Percentiles rank a stretch among this genome's conserved stretches.
Evolutionary conservation across 2,113 vertebrate genomes (phyloP).

Genomic region (Petroica traversi): DNA sequence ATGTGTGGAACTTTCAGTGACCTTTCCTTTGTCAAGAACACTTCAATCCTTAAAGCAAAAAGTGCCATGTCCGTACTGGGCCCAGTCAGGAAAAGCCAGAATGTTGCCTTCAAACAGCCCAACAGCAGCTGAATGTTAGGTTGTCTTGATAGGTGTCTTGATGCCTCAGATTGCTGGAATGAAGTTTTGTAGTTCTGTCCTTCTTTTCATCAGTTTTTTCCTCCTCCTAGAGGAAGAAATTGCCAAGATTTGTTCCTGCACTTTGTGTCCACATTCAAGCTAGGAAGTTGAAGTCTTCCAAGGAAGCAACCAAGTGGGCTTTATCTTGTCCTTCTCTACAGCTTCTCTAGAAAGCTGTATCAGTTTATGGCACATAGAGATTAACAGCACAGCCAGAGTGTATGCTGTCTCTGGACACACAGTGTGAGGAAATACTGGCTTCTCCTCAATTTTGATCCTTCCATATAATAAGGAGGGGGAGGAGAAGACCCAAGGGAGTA

Average conservation of each 20-base stretch:
- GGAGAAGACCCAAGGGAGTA: neutral
- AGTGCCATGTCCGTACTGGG: accelerated
- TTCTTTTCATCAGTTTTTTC: neutral
- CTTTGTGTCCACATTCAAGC: neutral
- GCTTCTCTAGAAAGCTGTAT: slow-evolving; percentile 37
- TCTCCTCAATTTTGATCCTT: neutral
- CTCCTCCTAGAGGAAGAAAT: slow-evolving; percentile 10
- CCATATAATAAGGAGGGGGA: neutral
- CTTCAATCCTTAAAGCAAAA: neutral
- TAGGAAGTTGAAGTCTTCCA: neutral
- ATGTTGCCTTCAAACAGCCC: neutral
- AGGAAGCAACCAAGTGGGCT: slow-evolving; percentile 6
- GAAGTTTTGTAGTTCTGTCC: neutral
- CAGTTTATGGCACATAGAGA: slow-evolving; percentile 9
- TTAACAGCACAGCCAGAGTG: neutral
- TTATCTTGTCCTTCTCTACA: slow-evolving; percentile 8
- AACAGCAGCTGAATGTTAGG: neutral
- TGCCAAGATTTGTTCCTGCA: neutral
- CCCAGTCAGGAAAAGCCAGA: neutral
- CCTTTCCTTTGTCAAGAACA: neutral
- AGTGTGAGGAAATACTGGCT: slow-evolving; percentile 11
- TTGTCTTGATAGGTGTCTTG: neutral
- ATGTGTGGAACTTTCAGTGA: neutral
- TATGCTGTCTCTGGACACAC: neutral
- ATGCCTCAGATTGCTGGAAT: neutral